Base-by-base conservation (phyloP, 1,140 invertebrate species). In the Nomia melanderi region DNA sequence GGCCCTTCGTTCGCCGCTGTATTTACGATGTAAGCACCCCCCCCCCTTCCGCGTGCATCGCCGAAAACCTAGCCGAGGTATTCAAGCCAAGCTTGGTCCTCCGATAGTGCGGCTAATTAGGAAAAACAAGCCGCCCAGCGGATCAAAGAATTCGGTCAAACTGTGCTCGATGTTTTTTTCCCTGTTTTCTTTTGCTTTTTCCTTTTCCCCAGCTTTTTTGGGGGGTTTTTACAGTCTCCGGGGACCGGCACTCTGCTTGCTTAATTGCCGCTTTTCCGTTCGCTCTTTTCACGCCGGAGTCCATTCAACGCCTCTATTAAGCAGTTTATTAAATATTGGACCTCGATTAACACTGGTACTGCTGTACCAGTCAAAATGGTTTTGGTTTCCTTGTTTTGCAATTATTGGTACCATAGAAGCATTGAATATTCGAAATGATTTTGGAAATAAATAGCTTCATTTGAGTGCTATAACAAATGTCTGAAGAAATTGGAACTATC, bases 11-110 rank as follows among this genome's bases (percentile, higher is more conserved):
- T 76, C 59, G 33, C 54, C 64, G 47, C 25, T n/a, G 75, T 71
- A 63, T 77, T 77, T 77, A 77, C 31, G 65, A 25, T 53, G 65
- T 70, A 71, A 77, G 75, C 67, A 77, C n/a, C 36, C 41, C 41
- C 41, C 14, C 41, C 11, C 7, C 11, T n/a, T n/a, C 11, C 39
- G 39, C 7, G 7, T n/a, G n/a, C n/a, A n/a, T 41, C 64, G 23
- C 67, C 67, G 67, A 76, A 76, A 76, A 69, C 39, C 64, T 57
- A 33, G 29, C 17, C 41, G 17, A 20, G 1, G 64, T 69, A 76
- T 76, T 69, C 64, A 59, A 2, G 25, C 1, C 27, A 20, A 6
- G 14, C 27, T 59, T 47, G 47, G 29, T 27, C n/a, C 44, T 41
- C 6, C n/a, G 74, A 71, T 77, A 12, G 25, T 27, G 9, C 17